These are phyloP conservation scores for Falco novaeseelandiae DNA, from an alignment of 2,797 vertebrate genomes.

Conservation along the genomic window DNA sequence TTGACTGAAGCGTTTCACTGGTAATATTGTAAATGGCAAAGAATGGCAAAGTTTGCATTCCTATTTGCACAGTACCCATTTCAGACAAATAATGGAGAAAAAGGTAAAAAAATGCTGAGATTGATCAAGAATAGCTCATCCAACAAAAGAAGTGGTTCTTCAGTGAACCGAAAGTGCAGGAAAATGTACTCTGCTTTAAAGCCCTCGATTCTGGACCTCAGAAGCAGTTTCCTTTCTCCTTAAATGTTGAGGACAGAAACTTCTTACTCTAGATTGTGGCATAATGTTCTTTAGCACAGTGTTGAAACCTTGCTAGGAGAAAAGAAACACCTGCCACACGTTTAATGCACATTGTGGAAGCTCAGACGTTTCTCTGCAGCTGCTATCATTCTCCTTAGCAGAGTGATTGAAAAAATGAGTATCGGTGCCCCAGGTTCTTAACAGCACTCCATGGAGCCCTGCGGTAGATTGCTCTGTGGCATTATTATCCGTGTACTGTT, in stretches of 20 bases:
- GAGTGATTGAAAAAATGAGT: neutral
- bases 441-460: neutral
- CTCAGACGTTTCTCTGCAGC: neutral
- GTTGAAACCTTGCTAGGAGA: neutral
- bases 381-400: neutral
- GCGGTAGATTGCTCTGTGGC: neutral
- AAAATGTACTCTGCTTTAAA: neutral
- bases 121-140: neutral
- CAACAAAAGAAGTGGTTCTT: neutral
- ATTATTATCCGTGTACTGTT: slow-evolving; percentile 28
- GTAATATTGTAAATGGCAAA: neutral
- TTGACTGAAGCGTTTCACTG: neutral
- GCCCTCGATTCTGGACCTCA: neutral
- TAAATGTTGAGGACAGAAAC: neutral
- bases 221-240: neutral
- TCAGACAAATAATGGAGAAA: neutral
- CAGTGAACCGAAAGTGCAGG: neutral
- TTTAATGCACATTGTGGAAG: neutral
- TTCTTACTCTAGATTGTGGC: neutral
- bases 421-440: neutral
- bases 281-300: neutral
- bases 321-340: neutral
- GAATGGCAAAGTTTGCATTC: neutral
- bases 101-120: neutral
- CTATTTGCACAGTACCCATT: neutral